These are phyloP conservation scores for Phengaris alcon DNA, from an alignment of 2,888 invertebrate genomes.

Conservation along the genomic window DNA sequence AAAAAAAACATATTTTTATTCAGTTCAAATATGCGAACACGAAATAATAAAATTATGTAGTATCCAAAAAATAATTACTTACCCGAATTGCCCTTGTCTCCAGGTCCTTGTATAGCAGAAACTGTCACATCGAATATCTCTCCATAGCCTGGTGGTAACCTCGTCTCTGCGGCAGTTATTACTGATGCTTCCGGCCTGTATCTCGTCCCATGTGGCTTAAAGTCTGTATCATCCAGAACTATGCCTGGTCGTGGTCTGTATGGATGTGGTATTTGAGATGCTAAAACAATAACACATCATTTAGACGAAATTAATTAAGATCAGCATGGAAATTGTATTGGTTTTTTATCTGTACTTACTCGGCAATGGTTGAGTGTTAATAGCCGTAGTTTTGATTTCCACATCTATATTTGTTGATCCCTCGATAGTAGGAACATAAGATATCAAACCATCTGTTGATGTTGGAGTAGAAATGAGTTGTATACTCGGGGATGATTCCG, in stretches of 20 bases:
- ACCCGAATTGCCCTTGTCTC: slow-evolving; percentile 75
- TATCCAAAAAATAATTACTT: not conserved
- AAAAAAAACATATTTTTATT: slow-evolving; percentile 39
- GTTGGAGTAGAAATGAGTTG: slow-evolving; percentile 51
- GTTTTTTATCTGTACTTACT: slow-evolving; percentile 51
- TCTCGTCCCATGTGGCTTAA: slow-evolving; percentile 82
- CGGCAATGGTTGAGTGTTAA: slow-evolving; percentile 59
- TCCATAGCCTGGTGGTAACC: slow-evolving; percentile 76
- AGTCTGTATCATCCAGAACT: slow-evolving; percentile 90
- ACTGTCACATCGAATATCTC: slow-evolving; percentile 94
- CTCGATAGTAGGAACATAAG: slow-evolving; percentile 46
- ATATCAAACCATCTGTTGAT: slow-evolving; percentile 60
- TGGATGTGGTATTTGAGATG: slow-evolving; percentile 73
- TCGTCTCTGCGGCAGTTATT: slow-evolving; percentile 69
- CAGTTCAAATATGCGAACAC: too few species aligned
- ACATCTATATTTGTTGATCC: slow-evolving; percentile 41
- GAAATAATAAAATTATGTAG: not conserved
- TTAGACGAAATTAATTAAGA: not conserved
- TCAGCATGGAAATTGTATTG: not conserved
- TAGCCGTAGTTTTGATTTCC: slow-evolving; percentile 56
- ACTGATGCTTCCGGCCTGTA: slow-evolving; percentile 60
- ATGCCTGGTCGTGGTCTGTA: slow-evolving; percentile 91
- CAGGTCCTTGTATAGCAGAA: slow-evolving; percentile 91
- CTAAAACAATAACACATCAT: slow-evolving; percentile 44
- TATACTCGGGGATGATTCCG: slow-evolving; percentile 41